phyloP scores from a whole-genome alignment of 1,140 invertebrate genomes.

The Bombus waltoni region DNA sequence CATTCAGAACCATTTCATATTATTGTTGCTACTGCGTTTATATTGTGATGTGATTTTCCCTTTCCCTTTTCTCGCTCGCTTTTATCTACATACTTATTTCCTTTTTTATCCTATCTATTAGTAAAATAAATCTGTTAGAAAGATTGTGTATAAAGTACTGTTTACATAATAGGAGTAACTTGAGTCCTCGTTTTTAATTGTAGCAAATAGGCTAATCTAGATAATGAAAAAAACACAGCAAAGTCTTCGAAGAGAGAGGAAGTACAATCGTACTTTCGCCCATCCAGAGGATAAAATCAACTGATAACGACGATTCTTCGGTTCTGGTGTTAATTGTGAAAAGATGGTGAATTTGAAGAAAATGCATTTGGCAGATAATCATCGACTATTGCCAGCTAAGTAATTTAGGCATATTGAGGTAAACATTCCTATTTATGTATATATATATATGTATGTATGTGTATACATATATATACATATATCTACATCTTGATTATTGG shows the following conservation, averaged over 20 bases:
- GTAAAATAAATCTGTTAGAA: conserved; percentile 64
- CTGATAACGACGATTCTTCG: conserved; percentile 49
- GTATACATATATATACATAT: neutral
- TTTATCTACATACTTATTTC: neutral
- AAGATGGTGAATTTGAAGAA: conserved; percentile 64
- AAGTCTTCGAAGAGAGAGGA: conserved; percentile 66
- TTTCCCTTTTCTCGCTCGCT: neutral
- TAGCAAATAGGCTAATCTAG: conserved; percentile 73
- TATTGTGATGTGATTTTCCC: neutral
- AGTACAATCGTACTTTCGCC: conserved; percentile 63
- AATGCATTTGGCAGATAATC: conserved; percentile 69
- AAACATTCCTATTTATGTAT: conserved; percentile 54
- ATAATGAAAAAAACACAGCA: conserved; percentile 73
- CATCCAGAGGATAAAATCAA: conserved; percentile 52
- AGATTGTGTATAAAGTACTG: conserved; percentile 65
- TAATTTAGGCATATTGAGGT: conserved; percentile 71
- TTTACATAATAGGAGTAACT: conserved; percentile 68
- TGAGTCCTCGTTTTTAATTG: conserved; percentile 73
- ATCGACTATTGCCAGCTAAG: conserved; percentile 67
- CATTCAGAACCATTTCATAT: neutral
- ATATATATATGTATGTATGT: conserved; percentile 4
- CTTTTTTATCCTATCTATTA: conserved; percentile 42
- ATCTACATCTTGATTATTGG: conserved; percentile 52
- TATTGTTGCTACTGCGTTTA: conserved; percentile 14
- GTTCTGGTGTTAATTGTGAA: conserved; percentile 62